phyloP scores from a whole-genome alignment of 1,140 invertebrate species.

The Drosophila pseudoobscura region DNA sequence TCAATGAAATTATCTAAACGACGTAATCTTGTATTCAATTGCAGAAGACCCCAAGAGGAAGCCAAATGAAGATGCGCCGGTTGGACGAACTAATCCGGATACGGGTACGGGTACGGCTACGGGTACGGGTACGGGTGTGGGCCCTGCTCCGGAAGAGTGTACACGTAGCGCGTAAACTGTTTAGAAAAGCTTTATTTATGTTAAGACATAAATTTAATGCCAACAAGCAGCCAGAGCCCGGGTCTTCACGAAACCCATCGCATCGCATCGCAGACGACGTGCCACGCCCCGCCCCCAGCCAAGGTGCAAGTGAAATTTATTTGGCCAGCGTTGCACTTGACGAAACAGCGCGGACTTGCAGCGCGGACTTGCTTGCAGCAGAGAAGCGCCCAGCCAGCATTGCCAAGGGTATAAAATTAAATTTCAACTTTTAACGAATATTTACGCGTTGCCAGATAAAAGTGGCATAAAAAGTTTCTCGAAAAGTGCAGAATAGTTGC shows the following conservation, averaged over 20 bases:
- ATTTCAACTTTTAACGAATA: slow-evolving; percentile 82
- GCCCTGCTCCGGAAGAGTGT: slow-evolving; percentile 10
- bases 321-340: slow-evolving; percentile 46
- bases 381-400: slow-evolving; percentile 29
- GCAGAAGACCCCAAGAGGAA: slow-evolving; percentile 33
- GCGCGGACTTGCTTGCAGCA: slow-evolving; percentile 11
- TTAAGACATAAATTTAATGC: slow-evolving; percentile 74
- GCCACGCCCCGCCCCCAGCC: slow-evolving; percentile 14
- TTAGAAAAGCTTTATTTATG: slow-evolving; percentile 82
- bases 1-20: slow-evolving; percentile 75
- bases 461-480: slow-evolving; percentile 76
- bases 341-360: slow-evolving; percentile 55
- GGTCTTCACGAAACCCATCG: too few relatives aligned
- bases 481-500: slow-evolving; percentile 74
- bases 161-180: slow-evolving; percentile 66
- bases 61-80: slow-evolving; percentile 46
- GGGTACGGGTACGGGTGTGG: neutral
- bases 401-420: slow-evolving; percentile 75
- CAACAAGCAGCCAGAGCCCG: slow-evolving; percentile 60
- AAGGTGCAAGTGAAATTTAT: slow-evolving; percentile 75
- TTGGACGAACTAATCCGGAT: slow-evolving; percentile 50
- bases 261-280: slow-evolving; percentile 38
- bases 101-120: neutral
- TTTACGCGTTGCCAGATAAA: slow-evolving; percentile 80
- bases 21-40: slow-evolving; percentile 76